Base-by-base conservation (phyloP, 2,888 invertebrate genomes). In the Chalcosyrphus nemorum region DNA sequence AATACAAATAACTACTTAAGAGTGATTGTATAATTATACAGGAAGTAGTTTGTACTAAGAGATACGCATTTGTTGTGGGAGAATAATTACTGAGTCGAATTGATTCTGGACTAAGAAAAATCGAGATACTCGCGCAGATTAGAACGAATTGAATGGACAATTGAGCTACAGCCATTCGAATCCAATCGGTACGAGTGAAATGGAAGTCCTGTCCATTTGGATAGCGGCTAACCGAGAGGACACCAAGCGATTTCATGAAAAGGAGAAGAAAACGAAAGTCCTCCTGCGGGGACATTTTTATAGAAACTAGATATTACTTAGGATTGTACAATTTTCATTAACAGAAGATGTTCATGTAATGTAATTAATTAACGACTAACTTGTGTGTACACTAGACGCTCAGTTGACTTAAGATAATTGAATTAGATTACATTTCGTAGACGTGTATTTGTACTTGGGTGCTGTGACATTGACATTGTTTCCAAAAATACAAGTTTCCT, bases 111-210 rank as follows among this genome's bases (percentile, higher is more conserved):
- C 15, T 47, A 4, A n/a, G 19, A 50, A 57, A 0, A 2, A 57
- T 29, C 7, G 29, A 11, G 0, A 21, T n/a, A 21, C 6, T 11
- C 4, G 47, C 47, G 2, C 13, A n/a, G 9, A 54, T 6, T 24
- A 61, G 24, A 9, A 17, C 5, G 4, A 13, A 19, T 6, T 68
- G 70, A 24, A 45, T 13, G 19, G 4, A 32, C 4, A 61, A 17
- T 65, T 75, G 74, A 13, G 45, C 45, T 11, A 66, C 11, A 41
- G 41, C 29, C 75, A 76, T 76, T 13, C 66, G 38, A 21, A 76
- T 29, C 2, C 41, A 52, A 27, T 76, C 75, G 0, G 4, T 27
- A 1, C 59, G 57, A 3, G 66, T 50, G 21, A 76, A 59, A 45
- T 74, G 35, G 6, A 65, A 17, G 19, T 27, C 6, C 3, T 54